phyloP scores from a whole-genome alignment of 2,113 vertebrate genomes.

The Panurus biarmicus region DNA sequence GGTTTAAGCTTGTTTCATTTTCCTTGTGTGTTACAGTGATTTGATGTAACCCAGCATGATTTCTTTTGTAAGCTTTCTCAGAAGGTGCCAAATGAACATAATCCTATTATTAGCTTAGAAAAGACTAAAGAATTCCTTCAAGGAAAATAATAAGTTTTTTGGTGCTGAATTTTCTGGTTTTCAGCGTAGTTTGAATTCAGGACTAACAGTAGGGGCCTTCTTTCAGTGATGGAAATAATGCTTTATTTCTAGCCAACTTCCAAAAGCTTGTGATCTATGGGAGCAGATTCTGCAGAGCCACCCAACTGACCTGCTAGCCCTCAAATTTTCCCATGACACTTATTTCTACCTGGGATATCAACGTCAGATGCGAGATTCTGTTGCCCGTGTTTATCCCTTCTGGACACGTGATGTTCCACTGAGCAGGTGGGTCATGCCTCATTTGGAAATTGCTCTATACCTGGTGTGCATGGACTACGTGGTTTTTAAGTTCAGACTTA shows the following conservation, averaged over 20 bases:
- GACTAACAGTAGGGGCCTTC: not conserved
- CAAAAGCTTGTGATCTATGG: conserved; percentile 80
- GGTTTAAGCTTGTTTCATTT: not conserved
- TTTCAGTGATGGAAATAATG: not conserved
- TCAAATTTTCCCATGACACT: conserved; percentile 85
- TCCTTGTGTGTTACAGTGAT: not conserved
- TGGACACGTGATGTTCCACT: conserved; percentile 85
- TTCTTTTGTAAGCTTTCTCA: not conserved
- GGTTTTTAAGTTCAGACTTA: not conserved
- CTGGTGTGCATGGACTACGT: fast-evolving
- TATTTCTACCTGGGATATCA: conserved; percentile 87
- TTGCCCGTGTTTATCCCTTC: conserved; percentile 82
- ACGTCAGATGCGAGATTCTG: conserved; percentile 82
- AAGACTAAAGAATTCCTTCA: not conserved
- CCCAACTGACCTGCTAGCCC: conserved; percentile 88
- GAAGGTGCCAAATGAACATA: not conserved
- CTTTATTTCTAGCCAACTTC: conserved; percentile 69
- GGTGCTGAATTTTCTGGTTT: not conserved
- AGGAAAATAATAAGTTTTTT: not conserved
- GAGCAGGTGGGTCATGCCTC: conserved; percentile 71
- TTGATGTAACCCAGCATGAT: not conserved
- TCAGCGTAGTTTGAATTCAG: not conserved
- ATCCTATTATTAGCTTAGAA: not conserved
- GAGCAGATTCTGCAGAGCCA: conserved; percentile 84
- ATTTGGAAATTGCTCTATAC: not conserved